Conservation (phyloP, 2,888 invertebrate species). For the Epirrhoe tristata region DNA sequence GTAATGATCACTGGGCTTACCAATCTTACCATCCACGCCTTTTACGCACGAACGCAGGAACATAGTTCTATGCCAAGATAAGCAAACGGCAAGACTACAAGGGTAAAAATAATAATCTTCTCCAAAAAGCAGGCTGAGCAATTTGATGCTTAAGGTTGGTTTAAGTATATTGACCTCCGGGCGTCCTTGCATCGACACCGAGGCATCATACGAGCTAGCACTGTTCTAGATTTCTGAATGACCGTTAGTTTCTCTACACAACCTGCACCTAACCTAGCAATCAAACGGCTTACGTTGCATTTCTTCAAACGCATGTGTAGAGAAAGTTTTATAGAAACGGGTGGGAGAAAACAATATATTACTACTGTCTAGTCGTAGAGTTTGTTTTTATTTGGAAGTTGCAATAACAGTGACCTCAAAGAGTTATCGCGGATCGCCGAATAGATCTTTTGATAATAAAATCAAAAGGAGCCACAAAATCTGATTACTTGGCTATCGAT, state of each 20-base stretch:
- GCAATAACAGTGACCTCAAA: not conserved
- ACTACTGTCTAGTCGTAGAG: not conserved
- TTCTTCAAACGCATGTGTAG: slow-evolving; percentile 48
- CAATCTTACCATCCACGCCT: no score
- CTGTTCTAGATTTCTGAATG: not conserved
- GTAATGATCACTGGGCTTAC: no score
- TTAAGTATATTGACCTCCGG: not conserved
- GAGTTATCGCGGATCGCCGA: not conserved
- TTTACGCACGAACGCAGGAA: no score
- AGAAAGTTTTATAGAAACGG: slow-evolving; percentile 63
- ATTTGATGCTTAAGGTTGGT: not conserved
- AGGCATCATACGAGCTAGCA: not conserved
- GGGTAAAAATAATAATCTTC: not conserved
- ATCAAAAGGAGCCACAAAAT: slow-evolving; percentile 3
- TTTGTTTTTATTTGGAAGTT: not conserved
- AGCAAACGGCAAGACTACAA: no score
- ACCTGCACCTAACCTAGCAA: not conserved
- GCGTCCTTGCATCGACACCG: not conserved
- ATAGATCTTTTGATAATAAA: not conserved
- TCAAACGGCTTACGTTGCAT: slow-evolving; percentile 13
- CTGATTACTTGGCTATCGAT: slow-evolving; percentile 7
- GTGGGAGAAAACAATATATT: slow-evolving; percentile 51
- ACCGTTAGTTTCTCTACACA: slow-evolving; percentile 1
- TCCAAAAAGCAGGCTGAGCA: not conserved
- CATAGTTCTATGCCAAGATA: no score